These are phyloP conservation scores for Drosophila auraria DNA, from an alignment of 1,140 invertebrate genomes.

Conservation along the genomic window DNA sequence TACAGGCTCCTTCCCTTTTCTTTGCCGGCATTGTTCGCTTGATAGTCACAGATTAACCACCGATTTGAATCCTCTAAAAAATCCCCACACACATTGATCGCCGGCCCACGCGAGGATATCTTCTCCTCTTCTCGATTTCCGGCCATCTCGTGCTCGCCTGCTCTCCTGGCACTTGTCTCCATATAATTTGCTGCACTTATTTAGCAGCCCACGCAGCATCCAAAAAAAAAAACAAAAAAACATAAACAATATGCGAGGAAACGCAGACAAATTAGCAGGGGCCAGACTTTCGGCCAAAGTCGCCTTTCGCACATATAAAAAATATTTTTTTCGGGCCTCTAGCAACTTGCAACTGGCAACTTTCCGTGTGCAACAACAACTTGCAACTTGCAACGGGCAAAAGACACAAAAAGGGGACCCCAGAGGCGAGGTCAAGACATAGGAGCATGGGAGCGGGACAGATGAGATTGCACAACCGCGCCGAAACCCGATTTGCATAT, in stretches of 20 bases:
- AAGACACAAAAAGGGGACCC: conserved; percentile 38
- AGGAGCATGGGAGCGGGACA: conserved; percentile 70
- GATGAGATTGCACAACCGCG: conserved; percentile 62
- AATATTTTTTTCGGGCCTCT: conserved; percentile 6
- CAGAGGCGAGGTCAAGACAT: conserved; percentile 64
- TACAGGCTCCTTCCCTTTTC: not conserved
- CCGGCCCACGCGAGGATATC: conserved; percentile 52
- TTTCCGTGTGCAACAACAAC: conserved; percentile 40
- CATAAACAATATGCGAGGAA: conserved; percentile 28
- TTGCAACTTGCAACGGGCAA: conserved; percentile 17
- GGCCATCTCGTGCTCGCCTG: conserved; percentile 16
- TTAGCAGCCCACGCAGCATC: conserved; percentile 69
- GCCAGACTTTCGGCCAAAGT: conserved; percentile 46
- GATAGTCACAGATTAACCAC: conserved; percentile 30
- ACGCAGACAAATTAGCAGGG: conserved; percentile 64
- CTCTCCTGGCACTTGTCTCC: conserved; percentile 66
- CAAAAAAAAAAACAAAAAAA: conserved; percentile 6
- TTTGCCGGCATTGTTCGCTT: conserved; percentile 9
- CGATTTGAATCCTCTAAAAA: conserved; percentile 17
- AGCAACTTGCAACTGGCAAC: conserved; percentile 40
- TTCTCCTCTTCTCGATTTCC: conserved; percentile 65
- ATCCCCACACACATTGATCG: conserved; percentile 37
- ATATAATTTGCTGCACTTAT: conserved; percentile 82
- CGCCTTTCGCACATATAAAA: conserved; percentile 44
- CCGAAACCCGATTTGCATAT: conserved; percentile 72